Base-by-base conservation (phyloP, 2,888 invertebrate species). In the Psylliodes chrysocephalus region DNA sequence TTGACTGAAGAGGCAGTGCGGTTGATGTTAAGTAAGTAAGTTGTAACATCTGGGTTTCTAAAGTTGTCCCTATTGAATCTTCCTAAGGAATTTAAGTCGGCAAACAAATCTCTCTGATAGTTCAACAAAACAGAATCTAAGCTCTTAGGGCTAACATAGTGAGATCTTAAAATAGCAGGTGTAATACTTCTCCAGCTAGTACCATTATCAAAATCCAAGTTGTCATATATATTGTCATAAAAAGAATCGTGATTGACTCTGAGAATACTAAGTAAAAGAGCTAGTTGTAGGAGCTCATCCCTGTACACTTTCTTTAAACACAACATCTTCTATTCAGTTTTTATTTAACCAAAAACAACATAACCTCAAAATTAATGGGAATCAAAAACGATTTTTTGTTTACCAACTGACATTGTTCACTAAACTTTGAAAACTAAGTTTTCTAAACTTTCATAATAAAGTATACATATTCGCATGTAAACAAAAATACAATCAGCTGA, bases 291-390 rank as follows among this genome's bases (percentile, higher is more conserved):
- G 76, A 94, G 84, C 84, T 94, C 93, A 80, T 93, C 92, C 53
- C 91, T 89, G 76, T 92, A 92, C 47, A 92, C 84, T 82, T 94
- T 94, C 84, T 94, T 94, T 74, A 92, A 83, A 74, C 91, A 90
- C 83, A 93, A 86, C 93, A 94, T 94, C 71, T 63, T 74, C n/a
- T n/a, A 28, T 14, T 42, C 2, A 42, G 18, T 18, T 42, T 18
- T 49, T 57, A 59, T 57, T 60, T 51, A 38, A 35, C 5, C 38
- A 19, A 49, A 55, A 42, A 56, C 7, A 60, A 66, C 66, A 68
- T 72, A 73, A 73, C 73, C 73, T 73, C 61, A 62, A 38, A 60
- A 55, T 64, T 28, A 63, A 44, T 62, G 57, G 17, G 46, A 61
- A 47, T 53, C 57, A 15, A 57, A 62, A 19, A 53, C 42, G 33